A percentile compares a stretch with the other conserved stretches of the same genome.
These are phyloP conservation scores for Oophaga sylvatica DNA, from an alignment of 2,797 vertebrate genomes.

Conservation along the genomic window DNA sequence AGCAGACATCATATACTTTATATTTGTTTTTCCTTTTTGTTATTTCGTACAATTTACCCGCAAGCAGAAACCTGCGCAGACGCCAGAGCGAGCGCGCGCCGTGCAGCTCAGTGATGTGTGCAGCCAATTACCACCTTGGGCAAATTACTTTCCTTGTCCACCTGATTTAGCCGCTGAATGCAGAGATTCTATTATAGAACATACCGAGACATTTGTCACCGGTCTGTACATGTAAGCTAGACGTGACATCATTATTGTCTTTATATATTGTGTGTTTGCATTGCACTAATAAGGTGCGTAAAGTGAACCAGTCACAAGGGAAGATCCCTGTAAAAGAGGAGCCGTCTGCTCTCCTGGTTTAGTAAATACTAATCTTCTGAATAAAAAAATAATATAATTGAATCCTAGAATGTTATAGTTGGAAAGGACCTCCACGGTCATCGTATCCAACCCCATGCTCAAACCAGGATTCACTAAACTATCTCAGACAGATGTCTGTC, in stretches of 20 bases:
- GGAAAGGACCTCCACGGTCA: too few species aligned
- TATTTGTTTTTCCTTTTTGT: not conserved
- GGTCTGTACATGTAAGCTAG: not conserved
- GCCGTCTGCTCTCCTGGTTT: not conserved
- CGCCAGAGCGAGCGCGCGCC: not conserved
- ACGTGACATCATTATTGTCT: not conserved
- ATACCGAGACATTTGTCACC: not conserved
- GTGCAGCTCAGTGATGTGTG: conserved; percentile 35
- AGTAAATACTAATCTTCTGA: not conserved
- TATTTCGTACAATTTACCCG: not conserved
- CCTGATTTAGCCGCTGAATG: conserved; percentile 21
- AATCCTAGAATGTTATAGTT: too few species aligned
- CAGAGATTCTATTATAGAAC: not conserved
- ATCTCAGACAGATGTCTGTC: too few species aligned
- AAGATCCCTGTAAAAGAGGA: not conserved
- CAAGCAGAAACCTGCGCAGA: not conserved
- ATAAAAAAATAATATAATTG: too few species aligned
- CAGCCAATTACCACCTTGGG: conserved; percentile 42
- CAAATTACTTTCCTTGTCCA: conserved; percentile 35
- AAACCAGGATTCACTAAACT: too few species aligned
- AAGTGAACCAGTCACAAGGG: not conserved
- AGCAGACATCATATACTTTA: too few species aligned
- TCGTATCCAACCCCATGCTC: too few species aligned
- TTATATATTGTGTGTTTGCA: not conserved
- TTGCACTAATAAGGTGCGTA: not conserved